These are phyloP conservation scores for Rynchops niger DNA, from an alignment of 2,113 vertebrate genomes.

Conservation along the genomic window DNA sequence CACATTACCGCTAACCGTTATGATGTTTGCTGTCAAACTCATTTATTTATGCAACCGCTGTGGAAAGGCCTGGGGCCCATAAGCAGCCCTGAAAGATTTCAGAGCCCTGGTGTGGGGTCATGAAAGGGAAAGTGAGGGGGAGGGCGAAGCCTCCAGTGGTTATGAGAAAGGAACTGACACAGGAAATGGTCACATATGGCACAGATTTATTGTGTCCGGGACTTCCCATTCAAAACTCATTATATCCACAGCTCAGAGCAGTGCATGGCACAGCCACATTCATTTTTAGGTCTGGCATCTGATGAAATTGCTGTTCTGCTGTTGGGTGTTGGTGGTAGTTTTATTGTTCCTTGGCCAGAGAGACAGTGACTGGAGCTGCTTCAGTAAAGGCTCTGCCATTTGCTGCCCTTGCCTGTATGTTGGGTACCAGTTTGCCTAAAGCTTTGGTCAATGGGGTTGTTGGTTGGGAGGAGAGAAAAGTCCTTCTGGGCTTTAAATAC, in stretches of 20 bases:
- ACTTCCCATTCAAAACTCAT: slow-evolving; percentile 90
- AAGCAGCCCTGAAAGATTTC: slow-evolving; percentile 85
- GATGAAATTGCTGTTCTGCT: slow-evolving; percentile 63
- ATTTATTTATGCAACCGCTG: slow-evolving; percentile 88
- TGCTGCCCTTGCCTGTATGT: background rate
- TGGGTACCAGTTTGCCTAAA: background rate
- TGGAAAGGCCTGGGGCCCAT: slow-evolving; percentile 78
- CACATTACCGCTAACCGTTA: slow-evolving; percentile 81
- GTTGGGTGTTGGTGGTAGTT: slow-evolving; percentile 42
- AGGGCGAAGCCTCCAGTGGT: slow-evolving; percentile 71
- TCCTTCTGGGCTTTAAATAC: background rate
- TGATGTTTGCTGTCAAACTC: slow-evolving; percentile 89
- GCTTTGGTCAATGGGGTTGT: background rate
- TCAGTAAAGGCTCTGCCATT: background rate
- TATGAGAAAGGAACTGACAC: slow-evolving; percentile 90
- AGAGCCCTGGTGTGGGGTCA: slow-evolving; percentile 87
- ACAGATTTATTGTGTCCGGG: slow-evolving; percentile 88
- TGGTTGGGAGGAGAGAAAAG: background rate
- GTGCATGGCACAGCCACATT: slow-evolving; percentile 66
- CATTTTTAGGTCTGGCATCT: slow-evolving; percentile 73
- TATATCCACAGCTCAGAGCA: slow-evolving; percentile 77
- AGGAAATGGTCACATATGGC: slow-evolving; percentile 94
- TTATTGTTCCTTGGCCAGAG: slow-evolving; percentile 48
- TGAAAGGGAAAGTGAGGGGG: slow-evolving; percentile 73
- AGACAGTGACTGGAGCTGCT: background rate